Percentiles rank a stretch among this genome's conserved stretches.
Conservation (phyloP, 1,140 invertebrate species). For the Drosophila suzukii region DNA sequence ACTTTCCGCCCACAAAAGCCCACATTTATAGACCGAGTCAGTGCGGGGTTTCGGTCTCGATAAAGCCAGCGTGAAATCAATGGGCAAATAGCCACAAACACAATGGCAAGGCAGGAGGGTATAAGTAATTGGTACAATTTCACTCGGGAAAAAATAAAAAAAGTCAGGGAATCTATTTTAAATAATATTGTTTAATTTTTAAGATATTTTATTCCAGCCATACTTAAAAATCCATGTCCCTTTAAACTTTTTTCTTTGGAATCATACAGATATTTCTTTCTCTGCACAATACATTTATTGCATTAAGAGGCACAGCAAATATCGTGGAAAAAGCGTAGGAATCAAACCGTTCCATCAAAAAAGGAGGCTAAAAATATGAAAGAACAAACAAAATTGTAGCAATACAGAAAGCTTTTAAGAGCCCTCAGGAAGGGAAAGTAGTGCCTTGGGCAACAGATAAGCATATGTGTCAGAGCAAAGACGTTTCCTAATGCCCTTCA, state of each 20-base stretch:
- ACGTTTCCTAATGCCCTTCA: constrained; percentile 31
- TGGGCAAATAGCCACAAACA: constrained; percentile 25
- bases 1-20: constrained; percentile 10
- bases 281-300: neutral
- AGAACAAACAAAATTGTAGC: constrained; percentile 12
- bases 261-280: neutral
- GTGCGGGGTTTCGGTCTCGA: constrained; percentile 2
- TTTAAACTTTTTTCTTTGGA: neutral
- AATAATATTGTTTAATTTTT: too few relatives aligned
- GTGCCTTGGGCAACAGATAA: constrained; percentile 5
- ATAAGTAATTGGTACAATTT: constrained; percentile 9
- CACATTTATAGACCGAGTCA: constrained; percentile 9
- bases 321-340: neutral
- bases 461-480: constrained; percentile 24
- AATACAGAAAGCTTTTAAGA: constrained; percentile 19
- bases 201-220: too few relatives aligned
- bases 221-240: too few relatives aligned
- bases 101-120: constrained; percentile 14
- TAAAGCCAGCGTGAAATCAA: constrained; percentile 38
- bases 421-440: neutral
- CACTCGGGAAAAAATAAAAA: neutral
- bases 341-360: constrained; percentile 2
- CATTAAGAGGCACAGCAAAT: constrained; percentile 7
- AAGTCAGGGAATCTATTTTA: too few relatives aligned
- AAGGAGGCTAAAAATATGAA: constrained; percentile 6